phyloP scores from a whole-genome alignment of 2,888 invertebrate genomes.

The Camponotus fellah region DNA sequence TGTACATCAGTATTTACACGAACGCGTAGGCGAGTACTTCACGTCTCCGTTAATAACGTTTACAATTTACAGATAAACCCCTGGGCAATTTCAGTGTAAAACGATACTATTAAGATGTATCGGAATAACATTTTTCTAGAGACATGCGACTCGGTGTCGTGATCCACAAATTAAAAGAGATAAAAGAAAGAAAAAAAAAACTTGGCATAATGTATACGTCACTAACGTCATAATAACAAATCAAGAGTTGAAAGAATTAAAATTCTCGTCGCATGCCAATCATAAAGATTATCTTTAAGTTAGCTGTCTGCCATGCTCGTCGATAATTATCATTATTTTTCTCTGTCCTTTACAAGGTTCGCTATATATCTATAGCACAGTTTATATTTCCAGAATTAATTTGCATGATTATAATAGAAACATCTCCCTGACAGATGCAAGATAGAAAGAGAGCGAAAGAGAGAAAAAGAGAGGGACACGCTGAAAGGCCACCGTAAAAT shows the following conservation, averaged over 20 bases:
- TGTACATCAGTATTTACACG: conserved; percentile 82
- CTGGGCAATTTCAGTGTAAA: conserved; percentile 54
- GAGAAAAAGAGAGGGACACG: conserved; percentile 58
- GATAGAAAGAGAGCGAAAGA: conserved; percentile 30
- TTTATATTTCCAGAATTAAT: conserved; percentile 60
- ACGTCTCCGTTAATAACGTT: conserved; percentile 63
- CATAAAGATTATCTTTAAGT: conserved; percentile 50
- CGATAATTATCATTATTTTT: conserved; percentile 60
- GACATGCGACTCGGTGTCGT: conserved; percentile 40
- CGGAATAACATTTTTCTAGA: conserved; percentile 59
- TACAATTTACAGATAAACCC: conserved; percentile 78
- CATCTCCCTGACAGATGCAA: conserved; percentile 50
- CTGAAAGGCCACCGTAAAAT: conserved; percentile 70
- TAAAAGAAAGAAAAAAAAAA: conserved; percentile 39
- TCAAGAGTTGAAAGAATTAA: conserved; percentile 61
- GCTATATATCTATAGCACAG: conserved; percentile 56
- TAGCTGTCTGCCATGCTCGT: conserved; percentile 47
- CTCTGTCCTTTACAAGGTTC: conserved; percentile 64
- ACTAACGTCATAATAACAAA: conserved; percentile 63
- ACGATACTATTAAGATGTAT: conserved; percentile 57
- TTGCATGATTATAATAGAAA: conserved; percentile 53
- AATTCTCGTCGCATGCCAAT: conserved; percentile 63
- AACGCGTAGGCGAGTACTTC: conserved; percentile 52
- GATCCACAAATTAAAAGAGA: conserved; percentile 46
- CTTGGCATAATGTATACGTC: conserved; percentile 63